Evolutionary conservation across 1,140 invertebrate species (phyloP), one percentile per base, ranked within the genome.

Genomic region (Elysia chlorotica): DNA sequence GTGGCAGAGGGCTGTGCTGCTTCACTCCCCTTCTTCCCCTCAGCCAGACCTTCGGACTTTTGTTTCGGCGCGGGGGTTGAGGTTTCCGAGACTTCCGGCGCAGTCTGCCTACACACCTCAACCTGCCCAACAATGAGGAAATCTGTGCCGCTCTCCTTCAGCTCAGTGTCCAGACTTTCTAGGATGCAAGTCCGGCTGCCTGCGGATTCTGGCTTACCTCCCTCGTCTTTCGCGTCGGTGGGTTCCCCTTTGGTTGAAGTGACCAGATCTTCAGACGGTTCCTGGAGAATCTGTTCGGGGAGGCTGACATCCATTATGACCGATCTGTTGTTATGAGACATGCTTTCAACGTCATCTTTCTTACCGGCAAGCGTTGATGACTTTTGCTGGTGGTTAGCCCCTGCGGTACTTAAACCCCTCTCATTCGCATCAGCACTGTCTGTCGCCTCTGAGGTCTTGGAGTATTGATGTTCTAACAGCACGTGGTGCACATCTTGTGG

Each of bases 311-410:
- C 68, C 10, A 62, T 62, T 35, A 71, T 71, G 33, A 71, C 68
- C 2, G 48, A 48, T 48, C 41, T 21, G 21, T 57, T 31, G 17
- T 57, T 57, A 23, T 69, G 33, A 33, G 53, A 69, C 30, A 69
- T 54, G 31, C 61, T 71, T 33, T 71, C 70, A 63, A 71, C 31
- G 38, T 71, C 70, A 30, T 71, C 70, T 31, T 71, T 54, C 35
- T 25, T 48, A 19, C 19, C 23, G 23, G 28, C 28, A 31, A 31
- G 28, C 21, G 31, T 21, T 21, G 5, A 53, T 6, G 31, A 31
- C 31, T 10, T 35, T 14, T 67, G 6, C 19, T 33, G 23, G 6
- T 57, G 48, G 17, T 21, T 6, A n/a, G 33, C 30, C 10, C 41
- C 41, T n/a, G n/a, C n/a, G n/a, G n/a, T n/a, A n/a, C n/a, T n/a